Evolutionary conservation across 2,888 invertebrate species (phyloP).

Genomic region (Nephrotoma appendiculata): DNA sequence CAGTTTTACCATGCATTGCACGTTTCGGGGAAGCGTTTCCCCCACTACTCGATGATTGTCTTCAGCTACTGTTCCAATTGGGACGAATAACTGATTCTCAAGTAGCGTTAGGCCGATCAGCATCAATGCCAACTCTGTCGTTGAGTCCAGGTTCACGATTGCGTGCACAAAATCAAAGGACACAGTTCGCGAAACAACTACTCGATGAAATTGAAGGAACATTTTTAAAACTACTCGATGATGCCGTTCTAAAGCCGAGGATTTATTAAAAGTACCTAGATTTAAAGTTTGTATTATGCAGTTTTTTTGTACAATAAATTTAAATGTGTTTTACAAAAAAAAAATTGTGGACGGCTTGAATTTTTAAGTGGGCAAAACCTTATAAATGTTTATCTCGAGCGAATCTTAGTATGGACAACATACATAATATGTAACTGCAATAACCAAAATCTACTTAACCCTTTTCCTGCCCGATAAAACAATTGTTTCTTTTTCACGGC

Average conservation of each 20-base stretch:
- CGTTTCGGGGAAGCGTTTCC: conserved; percentile 86
- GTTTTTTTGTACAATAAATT: not conserved
- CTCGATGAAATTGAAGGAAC: conserved; percentile 27
- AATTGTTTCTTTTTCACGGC: no score
- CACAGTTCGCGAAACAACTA: conserved; percentile 24
- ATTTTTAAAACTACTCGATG: conserved; percentile 35
- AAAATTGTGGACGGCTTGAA: no score
- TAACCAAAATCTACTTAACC: no score
- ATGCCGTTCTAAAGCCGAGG: conserved; percentile 48
- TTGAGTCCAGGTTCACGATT: conserved; percentile 16
- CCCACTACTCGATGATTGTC: conserved; percentile 77
- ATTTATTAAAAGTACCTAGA: conserved; percentile 36
- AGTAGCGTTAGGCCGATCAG: conserved; percentile 49
- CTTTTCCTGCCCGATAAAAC: no score
- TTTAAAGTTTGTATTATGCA: not conserved
- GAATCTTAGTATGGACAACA: no score
- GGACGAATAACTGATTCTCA: conserved; percentile 76
- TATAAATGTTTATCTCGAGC: no score
- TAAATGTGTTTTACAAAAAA: not conserved
- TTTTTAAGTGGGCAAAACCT: not conserved
- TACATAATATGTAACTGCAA: no score
- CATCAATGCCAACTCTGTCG: conserved; percentile 25
- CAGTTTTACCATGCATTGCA: conserved; percentile 71
- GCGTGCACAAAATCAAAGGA: conserved; percentile 21
- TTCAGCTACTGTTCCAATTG: conserved; percentile 68